These are phyloP conservation scores for Enchytraeus crypticus DNA, from an alignment of 2,888 invertebrate species.

Conservation along the genomic window DNA sequence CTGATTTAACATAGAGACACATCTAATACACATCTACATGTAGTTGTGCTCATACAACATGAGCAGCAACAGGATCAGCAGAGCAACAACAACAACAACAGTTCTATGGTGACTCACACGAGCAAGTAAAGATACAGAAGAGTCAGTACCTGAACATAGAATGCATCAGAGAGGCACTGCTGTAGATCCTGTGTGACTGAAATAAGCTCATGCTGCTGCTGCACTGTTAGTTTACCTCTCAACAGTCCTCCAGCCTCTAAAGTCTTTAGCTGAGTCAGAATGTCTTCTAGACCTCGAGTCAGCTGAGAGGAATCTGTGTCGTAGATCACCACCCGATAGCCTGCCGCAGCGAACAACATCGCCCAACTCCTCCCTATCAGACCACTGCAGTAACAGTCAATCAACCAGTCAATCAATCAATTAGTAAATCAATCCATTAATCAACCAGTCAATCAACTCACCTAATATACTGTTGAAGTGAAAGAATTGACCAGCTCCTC, in stretches of 20 bases:
- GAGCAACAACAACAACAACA: no score
- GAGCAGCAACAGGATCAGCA: no score
- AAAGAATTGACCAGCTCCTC: no score
- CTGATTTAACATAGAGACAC: no score
- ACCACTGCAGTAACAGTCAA: constrained; percentile 58
- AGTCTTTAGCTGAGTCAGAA: constrained; percentile 57
- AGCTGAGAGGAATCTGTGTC: constrained; percentile 53
- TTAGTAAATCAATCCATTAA: background rate
- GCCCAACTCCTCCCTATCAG: constrained; percentile 93
- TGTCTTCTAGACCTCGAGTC: constrained; percentile 54
- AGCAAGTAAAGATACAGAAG: no score
- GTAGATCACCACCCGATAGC: constrained; percentile 76
- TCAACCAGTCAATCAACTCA: no score
- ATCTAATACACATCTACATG: no score
- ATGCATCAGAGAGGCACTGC: constrained; percentile 65
- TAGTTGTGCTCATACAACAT: no score
- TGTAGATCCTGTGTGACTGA: constrained; percentile 63
- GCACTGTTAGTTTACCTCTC: constrained; percentile 64
- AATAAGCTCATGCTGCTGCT: constrained; percentile 68
- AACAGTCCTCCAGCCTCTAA: constrained; percentile 55
- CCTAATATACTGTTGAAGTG: no score
- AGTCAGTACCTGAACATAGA: constrained; percentile 56
- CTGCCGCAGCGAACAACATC: constrained; percentile 84
- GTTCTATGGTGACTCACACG: background rate
- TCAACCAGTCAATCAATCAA: background rate